phyloP scores from a whole-genome alignment of 1,140 invertebrate genomes.

The Phenacoccus solenopsis region DNA sequence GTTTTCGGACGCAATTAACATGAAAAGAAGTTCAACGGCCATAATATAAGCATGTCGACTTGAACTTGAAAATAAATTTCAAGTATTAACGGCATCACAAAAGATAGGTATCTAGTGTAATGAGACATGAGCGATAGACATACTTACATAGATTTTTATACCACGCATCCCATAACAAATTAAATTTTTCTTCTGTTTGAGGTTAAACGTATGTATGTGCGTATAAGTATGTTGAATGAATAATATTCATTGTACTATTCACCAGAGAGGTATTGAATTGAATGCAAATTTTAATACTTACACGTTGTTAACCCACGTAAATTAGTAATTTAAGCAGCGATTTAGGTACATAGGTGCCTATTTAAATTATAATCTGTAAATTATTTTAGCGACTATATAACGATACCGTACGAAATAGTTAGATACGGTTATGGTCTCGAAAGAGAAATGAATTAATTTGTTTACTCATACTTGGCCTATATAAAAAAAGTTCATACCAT shows the following conservation, averaged over 20 bases:
- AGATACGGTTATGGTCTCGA: too few species aligned
- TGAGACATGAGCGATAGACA: too few species aligned
- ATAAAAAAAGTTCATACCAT: too few species aligned
- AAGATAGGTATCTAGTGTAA: too few species aligned
- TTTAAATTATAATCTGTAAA: background rate
- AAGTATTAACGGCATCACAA: too few species aligned
- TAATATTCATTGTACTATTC: background rate
- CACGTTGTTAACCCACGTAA: background rate
- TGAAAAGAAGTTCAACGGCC: too few species aligned
- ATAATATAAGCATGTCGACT: too few species aligned
- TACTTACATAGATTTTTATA: conserved; percentile 3
- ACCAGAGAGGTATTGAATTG: background rate
- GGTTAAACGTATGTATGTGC: background rate
- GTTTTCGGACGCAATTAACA: too few species aligned
- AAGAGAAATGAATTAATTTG: background rate
- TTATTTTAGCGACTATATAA: background rate
- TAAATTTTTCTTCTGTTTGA: background rate
- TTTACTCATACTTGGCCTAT: background rate
- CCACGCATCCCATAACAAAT: too few species aligned
- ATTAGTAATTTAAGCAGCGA: background rate
- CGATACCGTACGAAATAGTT: too few species aligned
- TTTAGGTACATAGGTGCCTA: background rate
- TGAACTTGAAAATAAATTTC: too few species aligned
- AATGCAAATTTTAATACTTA: background rate
- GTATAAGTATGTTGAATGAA: background rate